phyloP scores from a whole-genome alignment of 2,113 vertebrate species.

The Rhombomys opimus region DNA sequence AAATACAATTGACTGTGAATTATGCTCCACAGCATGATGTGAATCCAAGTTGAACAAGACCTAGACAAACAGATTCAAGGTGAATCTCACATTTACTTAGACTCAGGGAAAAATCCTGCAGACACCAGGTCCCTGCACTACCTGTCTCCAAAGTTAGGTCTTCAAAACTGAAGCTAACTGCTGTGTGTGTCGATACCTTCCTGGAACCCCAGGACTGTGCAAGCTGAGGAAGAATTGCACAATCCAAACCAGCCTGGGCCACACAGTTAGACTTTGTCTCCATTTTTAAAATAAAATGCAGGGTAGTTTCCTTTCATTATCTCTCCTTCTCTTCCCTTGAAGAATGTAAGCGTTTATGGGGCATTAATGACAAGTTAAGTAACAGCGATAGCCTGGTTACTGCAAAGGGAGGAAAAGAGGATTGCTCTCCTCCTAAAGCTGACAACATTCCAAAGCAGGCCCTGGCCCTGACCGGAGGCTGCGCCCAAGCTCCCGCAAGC shows the following conservation, averaged over 20 bases:
- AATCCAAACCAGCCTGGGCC: background rate
- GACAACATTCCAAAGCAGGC: background rate
- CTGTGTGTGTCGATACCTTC: background rate
- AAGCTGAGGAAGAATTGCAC: background rate
- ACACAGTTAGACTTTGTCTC: background rate
- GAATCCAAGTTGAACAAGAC: background rate
- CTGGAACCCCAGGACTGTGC: too few species aligned
- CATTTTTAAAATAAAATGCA: constrained; percentile 4
- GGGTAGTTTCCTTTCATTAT: background rate
- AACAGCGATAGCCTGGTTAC: background rate
- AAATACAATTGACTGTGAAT: background rate
- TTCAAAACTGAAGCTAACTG: background rate
- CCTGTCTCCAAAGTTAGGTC: background rate
- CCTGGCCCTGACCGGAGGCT: constrained; percentile 57
- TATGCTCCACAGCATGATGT: background rate
- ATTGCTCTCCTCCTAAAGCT: background rate
- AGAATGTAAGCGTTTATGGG: background rate
- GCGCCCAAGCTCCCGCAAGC: constrained; percentile 38
- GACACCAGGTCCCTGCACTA: background rate
- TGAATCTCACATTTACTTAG: background rate
- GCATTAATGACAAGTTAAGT: background rate
- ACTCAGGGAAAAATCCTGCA: background rate
- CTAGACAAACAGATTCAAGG: background rate
- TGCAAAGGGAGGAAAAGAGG: background rate
- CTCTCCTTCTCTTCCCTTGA: background rate